Conservation (phyloP, 2,797 vertebrate species). For the Lagodon rhomboides region DNA sequence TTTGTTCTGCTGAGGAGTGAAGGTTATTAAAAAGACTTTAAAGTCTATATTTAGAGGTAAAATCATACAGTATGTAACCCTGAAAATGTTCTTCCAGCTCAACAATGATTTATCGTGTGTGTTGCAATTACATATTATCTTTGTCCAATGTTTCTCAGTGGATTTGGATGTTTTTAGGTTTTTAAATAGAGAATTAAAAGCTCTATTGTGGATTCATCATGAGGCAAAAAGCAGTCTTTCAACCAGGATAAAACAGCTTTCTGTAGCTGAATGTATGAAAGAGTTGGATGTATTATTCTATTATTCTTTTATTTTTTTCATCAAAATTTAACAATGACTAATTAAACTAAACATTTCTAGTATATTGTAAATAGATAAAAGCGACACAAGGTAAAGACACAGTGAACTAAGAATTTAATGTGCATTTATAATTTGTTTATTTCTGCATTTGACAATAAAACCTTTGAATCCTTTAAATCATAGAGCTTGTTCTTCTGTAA, state of each 20-base stretch:
- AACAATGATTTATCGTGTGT: background rate
- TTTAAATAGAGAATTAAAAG: background rate
- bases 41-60: slow-evolving; percentile 7
- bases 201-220: background rate
- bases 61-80: background rate
- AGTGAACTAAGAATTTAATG: too few relatives aligned
- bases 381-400: too few relatives aligned
- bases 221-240: background rate
- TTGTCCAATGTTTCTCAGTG: background rate
- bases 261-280: too few relatives aligned
- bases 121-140: background rate
- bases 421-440: too few relatives aligned
- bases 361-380: too few relatives aligned
- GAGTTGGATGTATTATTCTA: too few relatives aligned
- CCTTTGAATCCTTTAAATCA: too few relatives aligned
- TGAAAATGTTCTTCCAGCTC: background rate
- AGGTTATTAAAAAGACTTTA: background rate
- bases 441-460: too few relatives aligned
- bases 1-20: background rate
- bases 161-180: background rate
- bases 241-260: background rate
- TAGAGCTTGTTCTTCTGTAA: background rate
- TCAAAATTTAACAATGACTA: too few relatives aligned
- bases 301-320: too few relatives aligned
- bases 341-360: too few relatives aligned